Evolutionary conservation across 2,888 invertebrate species (phyloP), one percentile per base, ranked within the genome.

Genomic region (Pheosia gnoma): DNA sequence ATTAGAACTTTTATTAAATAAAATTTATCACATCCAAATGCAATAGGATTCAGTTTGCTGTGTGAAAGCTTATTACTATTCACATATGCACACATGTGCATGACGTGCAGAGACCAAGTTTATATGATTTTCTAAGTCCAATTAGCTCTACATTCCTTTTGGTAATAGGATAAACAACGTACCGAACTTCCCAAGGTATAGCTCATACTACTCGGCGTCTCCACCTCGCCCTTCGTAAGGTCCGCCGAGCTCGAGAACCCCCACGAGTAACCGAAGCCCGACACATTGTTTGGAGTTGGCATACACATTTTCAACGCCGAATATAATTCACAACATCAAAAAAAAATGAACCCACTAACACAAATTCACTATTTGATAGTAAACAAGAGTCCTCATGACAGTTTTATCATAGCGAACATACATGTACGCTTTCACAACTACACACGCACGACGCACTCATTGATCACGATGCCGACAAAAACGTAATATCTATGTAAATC

Each of bases 191-290:
- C 94, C 62, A 94, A 80, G 58, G 94, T 93, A 72, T 94, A 94
- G 77, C 93, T 94, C 75, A 94, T 82, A 69, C 93, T 93, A 75
- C 91, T 93, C 4, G 94, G 92, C 61, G 93, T 90, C 64, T 94
- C 94, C 80, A 94, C 93, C 77, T 94, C 94, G 70, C 86, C 88
- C 77, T 94, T 94, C 59, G 92, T 90, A 68, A 93, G 91, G 70
- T 94, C 94, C 53, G 93, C 91, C 13, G 93, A 83, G 67, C 92
- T 92, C 66, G 93, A 91, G 79, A 94, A 94, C 69, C 93, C 93
- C 94, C 94, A 94, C 68, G 93, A 90, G 79, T 94, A 94, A 59
- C 93, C 94, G 81, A 94, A 94, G 68, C 93, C 93, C 81, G 94
- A 88, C 65, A 94, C 94, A 89, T 94, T 94, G 71, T 89, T 93